Conservation (phyloP, 2,888 invertebrate genomes). For the Cosmia trapezina region DNA sequence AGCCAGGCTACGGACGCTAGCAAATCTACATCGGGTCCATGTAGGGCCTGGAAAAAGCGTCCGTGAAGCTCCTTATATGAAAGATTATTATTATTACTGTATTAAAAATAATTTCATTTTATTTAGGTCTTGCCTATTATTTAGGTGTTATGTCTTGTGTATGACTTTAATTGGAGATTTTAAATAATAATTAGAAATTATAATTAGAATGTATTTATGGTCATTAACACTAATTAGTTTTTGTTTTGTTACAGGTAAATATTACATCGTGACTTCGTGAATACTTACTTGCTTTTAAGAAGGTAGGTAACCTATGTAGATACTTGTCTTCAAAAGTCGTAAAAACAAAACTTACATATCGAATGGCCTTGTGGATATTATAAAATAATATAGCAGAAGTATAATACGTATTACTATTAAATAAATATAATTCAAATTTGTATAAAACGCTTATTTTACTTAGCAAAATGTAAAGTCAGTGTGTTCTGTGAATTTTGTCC, state of each 20-base stretch:
- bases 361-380: not conserved
- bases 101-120: too few relatives aligned
- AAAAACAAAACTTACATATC: not conserved
- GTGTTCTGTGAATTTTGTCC: not conserved
- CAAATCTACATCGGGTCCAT: too few relatives aligned
- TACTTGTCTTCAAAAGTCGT: too few relatives aligned
- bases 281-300: not conserved
- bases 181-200: not conserved
- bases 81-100: too few relatives aligned
- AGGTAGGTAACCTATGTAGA: too few relatives aligned
- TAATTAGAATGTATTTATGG: not conserved
- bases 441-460: not conserved
- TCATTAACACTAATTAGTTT: slow-evolving; percentile 4
- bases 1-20: too few relatives aligned
- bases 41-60: too few relatives aligned
- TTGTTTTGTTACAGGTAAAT: slow-evolving; percentile 59
- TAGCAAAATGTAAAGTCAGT: not conserved
- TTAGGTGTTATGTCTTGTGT: not conserved
- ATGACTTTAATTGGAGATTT: not conserved
- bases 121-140: not conserved
- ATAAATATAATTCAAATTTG: not conserved
- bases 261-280: not conserved
- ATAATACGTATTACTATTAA: not conserved
- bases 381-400: not conserved
- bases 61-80: too few relatives aligned